Evolutionary conservation across 2,888 invertebrate genomes (phyloP), one percentile per base, ranked within the genome.

Genomic region (Tachystola acroxantha): DNA sequence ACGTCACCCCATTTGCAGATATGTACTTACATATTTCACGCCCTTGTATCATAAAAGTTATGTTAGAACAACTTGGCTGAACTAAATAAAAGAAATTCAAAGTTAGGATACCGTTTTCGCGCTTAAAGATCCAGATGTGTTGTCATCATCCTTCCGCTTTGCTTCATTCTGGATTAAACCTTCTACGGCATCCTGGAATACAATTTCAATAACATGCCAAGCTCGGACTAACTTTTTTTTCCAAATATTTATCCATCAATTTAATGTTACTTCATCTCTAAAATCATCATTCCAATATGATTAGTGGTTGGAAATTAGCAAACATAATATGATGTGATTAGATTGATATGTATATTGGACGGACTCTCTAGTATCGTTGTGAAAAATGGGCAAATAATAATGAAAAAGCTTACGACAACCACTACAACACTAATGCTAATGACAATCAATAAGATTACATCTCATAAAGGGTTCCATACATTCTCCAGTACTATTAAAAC

Each of bases 181-280:
- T 60, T 77, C 76, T 59, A 74, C 72, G 39, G 72, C 70, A 52
- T 75, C 81, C 84, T 82, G 84, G 49, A 82, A 84, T 58, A 70
- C 49, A 78, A 77, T 72, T 59, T 51, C 59, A 69, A 68, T 49
- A 64, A 75, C 69, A 77, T 79, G 73, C 79, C 75, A 77, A 67
- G 70, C 70, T 62, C 52, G 63, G 65, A 33, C 32, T 25, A 10
- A 3, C 16, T 31, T 19, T 25, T 10, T 10, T n/a, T 27, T 12
- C 27, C 3, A 26, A 26, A 26, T 10, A 11, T 26, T n/a, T 9
- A n/a, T 24, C 9, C n/a, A 24, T 24, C n/a, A n/a, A 9, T 24
- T 9, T 24, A 20, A n/a, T 24, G 24, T 3, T 24, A 24, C 20
- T 20, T 20, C 20, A 20, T 20, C 20, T n/a, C 3, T 24, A 7